Evolutionary conservation across 2,797 vertebrate genomes (phyloP), one percentile per base, ranked within the genome.

Genomic region (Corythornis leucogaster): DNA sequence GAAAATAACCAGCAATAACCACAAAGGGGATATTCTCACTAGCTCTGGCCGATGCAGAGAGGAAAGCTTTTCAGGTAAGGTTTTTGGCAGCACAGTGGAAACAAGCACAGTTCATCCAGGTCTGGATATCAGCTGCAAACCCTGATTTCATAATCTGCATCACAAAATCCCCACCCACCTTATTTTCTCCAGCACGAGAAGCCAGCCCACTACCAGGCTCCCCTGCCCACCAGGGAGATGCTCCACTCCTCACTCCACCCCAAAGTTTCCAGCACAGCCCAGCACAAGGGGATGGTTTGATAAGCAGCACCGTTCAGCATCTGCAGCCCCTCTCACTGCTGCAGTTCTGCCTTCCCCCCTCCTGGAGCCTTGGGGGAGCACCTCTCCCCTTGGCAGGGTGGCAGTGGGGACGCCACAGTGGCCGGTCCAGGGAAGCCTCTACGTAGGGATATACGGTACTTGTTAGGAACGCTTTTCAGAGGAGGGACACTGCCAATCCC

Each of bases 31-130:
- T 8, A 25, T 20, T 73, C 53, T 50, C 40, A 17, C 28, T 1
- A 0, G 22, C 51, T n/a, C 54, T 25, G 15, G 22, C 50, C 1
- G 0, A 11, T 0, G 1, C 38, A 24, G 38, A 26, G 42, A 59
- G 51, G 38, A 71, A 54, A 26, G 89, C 35, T 35, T 73, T 70
- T 20, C 61, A 33, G 68, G 76, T 46, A 26, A 42, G 33, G 8
- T 22, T 71, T 67, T 57, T 62, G 61, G 50, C 55, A 53, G 1
- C 15, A 2, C 3, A 1, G 21, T 6, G 15, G 45, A 55, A 73
- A 67, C 25, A 7, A 31, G 26, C 24, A 50, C 8, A 1, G 9
- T 77, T 85, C 33, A 31, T 73, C 81, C 62, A 4, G 18, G 53
- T 83, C 69, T 51, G 13, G 64, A 58, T 58, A 61, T 18, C 45